Base-by-base conservation (phyloP, 2,113 vertebrate genomes). In the Dolichallabes microphthalmus region DNA sequence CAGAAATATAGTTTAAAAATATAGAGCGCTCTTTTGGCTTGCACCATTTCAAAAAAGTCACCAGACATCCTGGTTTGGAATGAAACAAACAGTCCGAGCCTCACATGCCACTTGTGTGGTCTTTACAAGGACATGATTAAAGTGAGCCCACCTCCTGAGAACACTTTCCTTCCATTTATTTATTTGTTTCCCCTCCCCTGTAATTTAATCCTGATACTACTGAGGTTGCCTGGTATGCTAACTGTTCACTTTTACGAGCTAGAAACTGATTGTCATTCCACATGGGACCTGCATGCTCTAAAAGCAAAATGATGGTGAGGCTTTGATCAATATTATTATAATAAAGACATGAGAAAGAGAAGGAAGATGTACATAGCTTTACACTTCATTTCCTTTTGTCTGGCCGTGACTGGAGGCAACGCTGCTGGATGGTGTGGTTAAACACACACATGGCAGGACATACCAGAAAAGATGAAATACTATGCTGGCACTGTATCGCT, bases 181-280 rank as follows among this genome's bases (percentile, higher is more conserved):
- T 19, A 52, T 11, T n/a, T 69, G 19, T 75, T 15, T 53, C 32
- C 35, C 55, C 35, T 32, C 35, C 30, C 50, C 39, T 55, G 68
- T 64, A 63, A 86, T 53, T 81, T 7, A 81, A 81, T 63, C 55
- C 55, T 63, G 27, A 58, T 74, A 81, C 55, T 73, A 27, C 19
- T 4, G n/a, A 80, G 84, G 68, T 25, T 85, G 25, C 12, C 14
- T 39, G 64, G 78, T 79, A 2, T 89, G 81, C 74, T n/a, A 85
- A 86, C 82, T 73, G 84, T 89, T 85, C 87, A 85, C 69, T 83
- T 93, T 91, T 85, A 90, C 81, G 80, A 55, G 66, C n/a, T 68
- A 82, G 35, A 80, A 74, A 89, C 66, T 83, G 22, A 79, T 83
- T 64, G 64, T 53, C 53, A 82, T 66, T 52, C 85, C 80, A 80